phyloP scores from a whole-genome alignment of 2,113 vertebrate species.

The Baryphthengus martii region DNA sequence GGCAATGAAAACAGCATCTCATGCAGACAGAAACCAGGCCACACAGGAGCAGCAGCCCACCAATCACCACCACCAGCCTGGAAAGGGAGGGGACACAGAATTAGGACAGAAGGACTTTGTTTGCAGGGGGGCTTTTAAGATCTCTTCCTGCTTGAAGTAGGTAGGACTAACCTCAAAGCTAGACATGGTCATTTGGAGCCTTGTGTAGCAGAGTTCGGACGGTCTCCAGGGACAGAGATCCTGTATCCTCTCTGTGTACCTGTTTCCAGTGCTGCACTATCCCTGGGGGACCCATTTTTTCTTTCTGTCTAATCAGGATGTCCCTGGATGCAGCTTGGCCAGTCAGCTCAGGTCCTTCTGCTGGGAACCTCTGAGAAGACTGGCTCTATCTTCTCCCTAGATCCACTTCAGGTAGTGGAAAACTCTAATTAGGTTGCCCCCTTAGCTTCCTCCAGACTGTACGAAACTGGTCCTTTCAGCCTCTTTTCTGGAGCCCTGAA shows the following conservation, averaged over 20 bases:
- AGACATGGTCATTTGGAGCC: neutral
- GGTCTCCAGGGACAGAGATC: neutral
- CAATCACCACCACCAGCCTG: conserved; percentile 72
- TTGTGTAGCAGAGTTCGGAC: neutral
- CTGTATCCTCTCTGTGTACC: neutral
- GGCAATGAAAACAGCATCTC: conserved; percentile 70
- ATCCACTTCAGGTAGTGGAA: neutral
- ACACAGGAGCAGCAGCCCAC: conserved; percentile 71
- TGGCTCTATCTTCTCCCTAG: neutral
- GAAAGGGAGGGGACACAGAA: neutral
- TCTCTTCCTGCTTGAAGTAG: neutral
- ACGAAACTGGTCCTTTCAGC: neutral
- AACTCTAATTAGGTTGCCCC: neutral
- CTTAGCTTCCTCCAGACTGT: neutral
- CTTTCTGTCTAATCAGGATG: neutral
- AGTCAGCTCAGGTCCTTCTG: neutral
- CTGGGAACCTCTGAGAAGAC: neutral
- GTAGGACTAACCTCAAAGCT: neutral
- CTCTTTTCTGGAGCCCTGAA: neutral
- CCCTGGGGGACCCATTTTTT: neutral
- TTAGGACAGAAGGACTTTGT: neutral
- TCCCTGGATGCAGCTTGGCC: neutral
- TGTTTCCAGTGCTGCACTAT: neutral
- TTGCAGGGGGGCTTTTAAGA: neutral
- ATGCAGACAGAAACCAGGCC: conserved; percentile 66